phyloP scores from a whole-genome alignment of 1,140 invertebrate genomes.

The Bursaphelenchus mucronatus region DNA sequence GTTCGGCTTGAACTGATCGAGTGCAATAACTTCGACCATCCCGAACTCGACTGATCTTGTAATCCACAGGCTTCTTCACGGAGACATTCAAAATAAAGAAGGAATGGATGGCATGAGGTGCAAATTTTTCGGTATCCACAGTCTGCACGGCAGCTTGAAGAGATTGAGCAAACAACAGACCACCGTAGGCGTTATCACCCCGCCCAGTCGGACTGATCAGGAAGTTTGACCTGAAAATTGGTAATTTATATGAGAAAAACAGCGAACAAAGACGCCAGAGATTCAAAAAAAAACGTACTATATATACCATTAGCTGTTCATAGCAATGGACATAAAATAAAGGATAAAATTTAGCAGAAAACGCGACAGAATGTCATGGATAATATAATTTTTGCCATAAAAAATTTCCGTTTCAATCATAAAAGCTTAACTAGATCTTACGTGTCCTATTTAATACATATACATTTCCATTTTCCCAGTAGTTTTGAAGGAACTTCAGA shows the following conservation, averaged over 20 bases:
- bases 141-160: constrained; percentile 47
- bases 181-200: constrained; percentile 33
- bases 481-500: too few species aligned
- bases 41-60: constrained; percentile 42
- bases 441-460: too few species aligned
- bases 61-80: constrained; percentile 41
- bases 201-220: constrained; percentile 2
- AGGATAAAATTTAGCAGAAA: too few species aligned
- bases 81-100: constrained; percentile 53
- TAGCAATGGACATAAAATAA: too few species aligned
- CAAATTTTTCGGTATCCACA: constrained; percentile 37
- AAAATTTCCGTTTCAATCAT: too few species aligned
- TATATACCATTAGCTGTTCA: too few species aligned
- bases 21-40: constrained; percentile 55
- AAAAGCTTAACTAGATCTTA: too few species aligned
- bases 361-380: too few species aligned
- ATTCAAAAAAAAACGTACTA: too few species aligned
- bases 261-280: too few species aligned
- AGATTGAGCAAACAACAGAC: constrained; percentile 41
- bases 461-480: too few species aligned
- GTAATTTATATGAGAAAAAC: constrained; percentile 2
- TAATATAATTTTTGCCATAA: too few species aligned
- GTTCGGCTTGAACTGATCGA: constrained; percentile 46
- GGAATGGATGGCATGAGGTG: constrained; percentile 49
- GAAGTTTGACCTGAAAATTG: constrained; percentile 22